Evolutionary conservation across 1,140 invertebrate species (phyloP).

Genomic region (Drosophila kanapiae): DNA sequence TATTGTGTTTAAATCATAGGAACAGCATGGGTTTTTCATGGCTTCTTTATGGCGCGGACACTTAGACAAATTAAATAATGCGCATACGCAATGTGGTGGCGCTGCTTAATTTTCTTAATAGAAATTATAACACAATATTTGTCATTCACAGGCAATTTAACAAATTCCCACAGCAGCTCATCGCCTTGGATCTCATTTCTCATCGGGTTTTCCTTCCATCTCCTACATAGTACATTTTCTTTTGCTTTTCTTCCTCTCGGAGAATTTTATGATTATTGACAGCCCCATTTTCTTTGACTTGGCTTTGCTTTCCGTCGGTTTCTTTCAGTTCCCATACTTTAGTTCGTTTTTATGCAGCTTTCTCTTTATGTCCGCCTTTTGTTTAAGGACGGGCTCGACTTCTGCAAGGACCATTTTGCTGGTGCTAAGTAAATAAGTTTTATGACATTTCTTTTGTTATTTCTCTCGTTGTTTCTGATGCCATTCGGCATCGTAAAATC

Average conservation of each 20-base stretch:
- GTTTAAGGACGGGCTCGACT: slow-evolving; percentile 45
- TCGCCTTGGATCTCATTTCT: slow-evolving; percentile 8
- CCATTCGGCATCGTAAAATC: slow-evolving; percentile 63
- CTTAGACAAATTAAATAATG: slow-evolving; percentile 80
- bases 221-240: neutral
- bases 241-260: neutral
- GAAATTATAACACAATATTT: slow-evolving; percentile 83
- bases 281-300: slow-evolving; percentile 56
- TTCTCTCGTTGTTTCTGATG: slow-evolving; percentile 25
- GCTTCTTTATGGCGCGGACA: slow-evolving; percentile 60
- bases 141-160: slow-evolving; percentile 83
- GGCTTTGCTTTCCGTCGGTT: slow-evolving; percentile 45
- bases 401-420: slow-evolving; percentile 52
- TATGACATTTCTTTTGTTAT: slow-evolving; percentile 71
- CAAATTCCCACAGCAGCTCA: slow-evolving; percentile 58
- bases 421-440: slow-evolving; percentile 82
- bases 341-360: slow-evolving; percentile 34
- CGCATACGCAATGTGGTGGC: slow-evolving; percentile 69
- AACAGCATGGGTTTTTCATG: slow-evolving; percentile 61
- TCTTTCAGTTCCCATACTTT: slow-evolving; percentile 8
- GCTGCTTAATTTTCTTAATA: slow-evolving; percentile 78
- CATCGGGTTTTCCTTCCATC: slow-evolving; percentile 7
- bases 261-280: slow-evolving; percentile 77
- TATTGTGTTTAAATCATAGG: slow-evolving; percentile 27
- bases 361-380: slow-evolving; percentile 66